phyloP scores from a whole-genome alignment of 2,797 vertebrate species.

The Anniella stebbinsi region DNA sequence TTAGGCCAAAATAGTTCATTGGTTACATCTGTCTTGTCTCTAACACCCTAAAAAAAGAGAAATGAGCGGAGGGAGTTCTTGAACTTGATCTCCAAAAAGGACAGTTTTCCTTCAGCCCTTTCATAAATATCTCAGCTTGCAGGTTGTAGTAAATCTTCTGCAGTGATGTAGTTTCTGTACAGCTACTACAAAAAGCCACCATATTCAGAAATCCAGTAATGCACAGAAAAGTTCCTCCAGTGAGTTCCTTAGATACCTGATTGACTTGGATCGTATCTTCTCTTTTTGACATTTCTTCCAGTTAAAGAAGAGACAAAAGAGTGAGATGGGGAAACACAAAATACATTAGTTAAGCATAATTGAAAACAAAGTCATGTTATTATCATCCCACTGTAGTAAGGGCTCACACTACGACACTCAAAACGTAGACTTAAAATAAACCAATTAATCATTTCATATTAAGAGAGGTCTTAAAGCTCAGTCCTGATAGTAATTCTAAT shows the following conservation, averaged over 20 bases:
- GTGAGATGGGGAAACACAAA: conserved; percentile 75
- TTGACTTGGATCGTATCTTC: conserved; percentile 93
- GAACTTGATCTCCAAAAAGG: conserved; percentile 71
- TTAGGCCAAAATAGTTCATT: conserved; percentile 64
- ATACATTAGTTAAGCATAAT: conserved; percentile 77
- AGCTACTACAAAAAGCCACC: conserved; percentile 76
- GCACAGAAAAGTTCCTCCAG: conserved; percentile 71
- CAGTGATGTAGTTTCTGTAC: conserved; percentile 79
- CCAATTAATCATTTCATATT: conserved; percentile 24
- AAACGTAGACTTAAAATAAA: conserved; percentile 20
- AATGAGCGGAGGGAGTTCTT: conserved; percentile 68
- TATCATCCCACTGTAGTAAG: conserved; percentile 73
- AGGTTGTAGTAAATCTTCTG: conserved; percentile 58
- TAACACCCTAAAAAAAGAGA: conserved; percentile 64
- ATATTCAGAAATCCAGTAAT: conserved; percentile 81
- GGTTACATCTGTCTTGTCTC: conserved; percentile 78
- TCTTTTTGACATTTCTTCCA: conserved; percentile 99
- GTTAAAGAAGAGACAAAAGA: conserved; percentile 72
- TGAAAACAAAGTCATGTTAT: conserved; percentile 28
- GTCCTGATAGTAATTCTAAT: not conserved
- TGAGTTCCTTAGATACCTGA: conserved; percentile 87
- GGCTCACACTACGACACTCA: conserved; percentile 69
- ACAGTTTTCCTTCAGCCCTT: conserved; percentile 64
- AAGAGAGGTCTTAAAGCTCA: not conserved
- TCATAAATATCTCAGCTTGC: conserved; percentile 46